phyloP scores from a whole-genome alignment of 2,888 invertebrate species.

The Melinopterus prodromus region DNA sequence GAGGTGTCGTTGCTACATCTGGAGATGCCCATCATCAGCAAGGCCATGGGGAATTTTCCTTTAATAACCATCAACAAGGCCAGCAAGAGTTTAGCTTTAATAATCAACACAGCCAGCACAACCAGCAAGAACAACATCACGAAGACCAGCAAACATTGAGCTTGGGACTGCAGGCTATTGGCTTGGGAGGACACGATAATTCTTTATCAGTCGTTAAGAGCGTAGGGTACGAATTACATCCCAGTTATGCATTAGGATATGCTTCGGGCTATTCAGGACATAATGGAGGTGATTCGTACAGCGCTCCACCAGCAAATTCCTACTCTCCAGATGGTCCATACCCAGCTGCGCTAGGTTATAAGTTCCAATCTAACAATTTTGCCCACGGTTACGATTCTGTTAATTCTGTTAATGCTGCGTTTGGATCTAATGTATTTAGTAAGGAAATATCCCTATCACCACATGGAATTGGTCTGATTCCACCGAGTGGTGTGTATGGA shows the following conservation, averaged over 20 bases:
- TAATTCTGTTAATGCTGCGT: constrained; percentile 25
- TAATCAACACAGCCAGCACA: constrained; percentile 32
- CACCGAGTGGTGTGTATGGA: constrained; percentile 70
- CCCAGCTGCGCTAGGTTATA: constrained; percentile 55
- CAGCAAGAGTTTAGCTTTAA: constrained; percentile 48
- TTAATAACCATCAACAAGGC: constrained; percentile 61
- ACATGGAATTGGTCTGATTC: constrained; percentile 61
- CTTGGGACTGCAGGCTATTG: constrained; percentile 46
- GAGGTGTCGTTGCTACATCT: constrained; percentile 55
- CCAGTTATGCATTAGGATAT: constrained; percentile 37
- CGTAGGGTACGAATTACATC: constrained; percentile 58
- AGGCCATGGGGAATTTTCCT: constrained; percentile 27
- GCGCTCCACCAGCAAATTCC: constrained; percentile 53
- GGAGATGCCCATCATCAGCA: constrained; percentile 51
- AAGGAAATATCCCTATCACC: constrained; percentile 36
- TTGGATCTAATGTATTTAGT: constrained; percentile 54
- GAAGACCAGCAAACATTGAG: constrained; percentile 45
- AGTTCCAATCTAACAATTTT: constrained; percentile 37
- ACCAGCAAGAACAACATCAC: constrained; percentile 51
- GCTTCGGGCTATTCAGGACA: constrained; percentile 25
- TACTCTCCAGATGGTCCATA: constrained; percentile 57
- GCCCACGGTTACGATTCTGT: constrained; percentile 12
- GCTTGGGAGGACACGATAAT: constrained; percentile 45
- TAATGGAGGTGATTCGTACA: constrained; percentile 44
- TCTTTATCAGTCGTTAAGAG: constrained; percentile 59